Evolutionary conservation across 2,797 vertebrate species (phyloP).

Genomic region (Urophycis tenuis): DNA sequence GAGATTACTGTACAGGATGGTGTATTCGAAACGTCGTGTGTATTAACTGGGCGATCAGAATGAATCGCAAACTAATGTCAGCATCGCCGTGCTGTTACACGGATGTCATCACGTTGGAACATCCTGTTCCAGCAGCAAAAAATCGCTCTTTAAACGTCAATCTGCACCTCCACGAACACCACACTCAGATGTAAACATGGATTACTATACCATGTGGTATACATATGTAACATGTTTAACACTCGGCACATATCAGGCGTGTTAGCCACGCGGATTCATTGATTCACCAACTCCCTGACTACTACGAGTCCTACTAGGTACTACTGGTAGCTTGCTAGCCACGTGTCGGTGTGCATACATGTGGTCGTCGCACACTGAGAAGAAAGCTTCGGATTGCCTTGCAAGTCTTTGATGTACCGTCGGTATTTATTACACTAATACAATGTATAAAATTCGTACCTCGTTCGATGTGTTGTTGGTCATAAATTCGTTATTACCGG

Average conservation of each 20-base stretch:
- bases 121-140: not conserved
- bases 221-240: not conserved
- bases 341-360: conserved; percentile 61
- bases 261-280: not conserved
- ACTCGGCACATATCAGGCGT: not conserved
- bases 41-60: too few relatives aligned
- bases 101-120: not conserved
- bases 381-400: not conserved
- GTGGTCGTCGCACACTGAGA: conserved; percentile 31
- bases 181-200: not conserved
- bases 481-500: conserved; percentile 51
- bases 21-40: too few relatives aligned
- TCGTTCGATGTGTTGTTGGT: conserved; percentile 40
- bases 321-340: conserved; percentile 41
- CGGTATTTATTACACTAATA: fast-evolving
- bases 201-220: not conserved
- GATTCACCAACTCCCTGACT: not conserved
- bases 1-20: too few relatives aligned
- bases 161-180: not conserved
- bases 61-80: not conserved
- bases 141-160: too few relatives aligned
- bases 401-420: fast-evolving
- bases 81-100: too few relatives aligned
- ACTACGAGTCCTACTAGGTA: not conserved
- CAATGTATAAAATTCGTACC: conserved; percentile 40